A percentile compares a stretch with the other conserved stretches of the same genome.
phyloP scores from a whole-genome alignment of 2,888 invertebrate genomes.

The Trimorus sp. region DNA sequence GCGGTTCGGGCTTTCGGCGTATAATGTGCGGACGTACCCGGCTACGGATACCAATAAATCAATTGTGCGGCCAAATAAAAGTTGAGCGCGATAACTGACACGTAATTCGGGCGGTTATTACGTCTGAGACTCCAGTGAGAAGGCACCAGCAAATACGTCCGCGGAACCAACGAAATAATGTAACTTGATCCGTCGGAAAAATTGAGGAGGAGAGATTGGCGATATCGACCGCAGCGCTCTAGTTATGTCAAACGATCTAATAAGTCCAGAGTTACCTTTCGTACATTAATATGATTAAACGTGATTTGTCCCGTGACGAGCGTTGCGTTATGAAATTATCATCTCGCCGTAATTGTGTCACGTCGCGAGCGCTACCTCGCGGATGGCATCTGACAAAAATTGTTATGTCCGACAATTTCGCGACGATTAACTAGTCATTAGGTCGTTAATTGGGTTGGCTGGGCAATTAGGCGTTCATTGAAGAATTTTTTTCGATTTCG shows the following conservation, averaged over 20 bases:
- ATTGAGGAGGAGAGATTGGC: constrained; percentile 11
- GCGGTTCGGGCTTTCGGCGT: constrained; percentile 32
- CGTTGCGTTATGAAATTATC: constrained; percentile 57
- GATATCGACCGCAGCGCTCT: constrained; percentile 35
- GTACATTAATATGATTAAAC: constrained; percentile 57
- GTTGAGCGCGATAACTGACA: constrained; percentile 50
- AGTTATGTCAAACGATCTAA: constrained; percentile 50
- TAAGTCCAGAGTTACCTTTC: constrained; percentile 36
- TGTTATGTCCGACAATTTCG: constrained; percentile 24
- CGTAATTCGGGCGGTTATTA: constrained; percentile 53
- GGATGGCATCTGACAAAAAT: constrained; percentile 50
- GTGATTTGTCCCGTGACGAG: constrained; percentile 57
- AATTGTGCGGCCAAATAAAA: constrained; percentile 44
- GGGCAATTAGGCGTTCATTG: too few species aligned
- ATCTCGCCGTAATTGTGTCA: constrained; percentile 44
- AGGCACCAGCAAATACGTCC: constrained; percentile 22
- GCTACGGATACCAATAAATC: constrained; percentile 48
- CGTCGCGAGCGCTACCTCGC: constrained; percentile 38
- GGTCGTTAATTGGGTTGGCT: too few species aligned
- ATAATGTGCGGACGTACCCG: constrained; percentile 52
- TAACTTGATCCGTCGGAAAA: constrained; percentile 10
- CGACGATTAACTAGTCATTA: too few species aligned
- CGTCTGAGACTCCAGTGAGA: constrained; percentile 18
- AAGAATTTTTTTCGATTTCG: too few species aligned
- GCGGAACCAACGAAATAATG: neutral